Evolutionary conservation across 2,113 vertebrate species (phyloP).

Genomic region (Pelmatolapia mariae): DNA sequence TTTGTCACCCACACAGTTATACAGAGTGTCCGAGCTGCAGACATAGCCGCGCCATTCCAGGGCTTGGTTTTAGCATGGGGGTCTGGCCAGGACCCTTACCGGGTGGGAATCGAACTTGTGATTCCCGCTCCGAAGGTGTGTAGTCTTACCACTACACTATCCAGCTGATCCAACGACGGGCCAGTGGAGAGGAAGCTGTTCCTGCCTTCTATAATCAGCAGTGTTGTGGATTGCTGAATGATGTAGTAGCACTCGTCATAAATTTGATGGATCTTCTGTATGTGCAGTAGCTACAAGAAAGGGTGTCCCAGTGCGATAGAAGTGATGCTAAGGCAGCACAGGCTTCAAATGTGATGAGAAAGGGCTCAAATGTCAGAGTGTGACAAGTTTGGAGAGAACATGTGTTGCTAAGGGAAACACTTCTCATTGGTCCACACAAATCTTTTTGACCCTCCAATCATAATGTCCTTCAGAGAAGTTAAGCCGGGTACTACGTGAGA

Average conservation of each 20-base stretch:
- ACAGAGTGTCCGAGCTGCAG: not conserved
- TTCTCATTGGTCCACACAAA: not conserved
- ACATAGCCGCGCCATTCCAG: rapidly evolving
- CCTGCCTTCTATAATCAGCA: not conserved
- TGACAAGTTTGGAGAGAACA: not conserved
- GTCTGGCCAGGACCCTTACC: not conserved
- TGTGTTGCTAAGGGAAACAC: not conserved
- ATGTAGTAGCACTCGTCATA: not conserved
- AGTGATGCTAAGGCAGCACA: not conserved
- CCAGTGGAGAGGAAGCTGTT: not conserved
- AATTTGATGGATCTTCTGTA: not conserved
- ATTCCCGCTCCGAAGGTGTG: not conserved
- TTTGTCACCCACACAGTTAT: not conserved
- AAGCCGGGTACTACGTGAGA: not conserved
- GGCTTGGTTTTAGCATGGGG: not conserved
- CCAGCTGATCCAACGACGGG: not conserved
- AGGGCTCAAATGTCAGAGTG: not conserved
- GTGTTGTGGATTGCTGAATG: not conserved
- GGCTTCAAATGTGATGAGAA: not conserved
- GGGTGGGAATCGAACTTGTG: not conserved
- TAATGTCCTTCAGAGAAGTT: not conserved
- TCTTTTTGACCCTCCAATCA: not conserved
- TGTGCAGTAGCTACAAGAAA: not conserved
- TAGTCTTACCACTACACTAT: not conserved
- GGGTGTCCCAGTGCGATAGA: rapidly evolving